These are phyloP conservation scores for Caerostris extrusa DNA, from an alignment of 1,140 invertebrate genomes.

Conservation along the genomic window DNA sequence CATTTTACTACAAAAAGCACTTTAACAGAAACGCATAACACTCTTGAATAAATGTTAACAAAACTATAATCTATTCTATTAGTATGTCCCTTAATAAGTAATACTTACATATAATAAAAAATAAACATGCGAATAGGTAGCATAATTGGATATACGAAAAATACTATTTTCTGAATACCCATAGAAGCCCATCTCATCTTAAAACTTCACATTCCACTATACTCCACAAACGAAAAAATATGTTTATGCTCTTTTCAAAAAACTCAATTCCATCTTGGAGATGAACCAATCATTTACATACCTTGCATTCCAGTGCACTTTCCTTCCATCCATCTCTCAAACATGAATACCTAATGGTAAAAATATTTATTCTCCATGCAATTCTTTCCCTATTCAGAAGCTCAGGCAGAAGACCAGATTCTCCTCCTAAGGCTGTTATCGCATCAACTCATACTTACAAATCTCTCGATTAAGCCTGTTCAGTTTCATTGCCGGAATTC, in stretches of 20 bases:
- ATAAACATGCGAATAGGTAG: no score
- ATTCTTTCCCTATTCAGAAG: background rate
- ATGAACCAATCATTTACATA: slow-evolving; percentile 16
- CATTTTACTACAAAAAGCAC: no score
- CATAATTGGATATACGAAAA: no score
- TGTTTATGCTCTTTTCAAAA: background rate
- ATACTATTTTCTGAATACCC: no score
- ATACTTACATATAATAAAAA: no score
- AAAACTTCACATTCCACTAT: no score
- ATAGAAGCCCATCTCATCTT: no score
- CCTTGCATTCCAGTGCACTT: background rate
- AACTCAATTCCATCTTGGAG: background rate
- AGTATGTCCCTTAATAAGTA: no score
- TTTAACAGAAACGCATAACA: no score
- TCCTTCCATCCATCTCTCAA: background rate
- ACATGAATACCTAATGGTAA: background rate
- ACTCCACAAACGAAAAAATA: background rate
- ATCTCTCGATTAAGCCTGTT: slow-evolving; percentile 23
- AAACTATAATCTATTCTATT: no score
- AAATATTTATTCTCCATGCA: background rate
- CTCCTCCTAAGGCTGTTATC: background rate
- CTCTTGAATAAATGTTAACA: no score
- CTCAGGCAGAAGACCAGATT: background rate
- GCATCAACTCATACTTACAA: slow-evolving; percentile 30
- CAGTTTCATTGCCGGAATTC: background rate